These are phyloP conservation scores for Nomada ruficornis DNA, from an alignment of 2,888 invertebrate genomes.

Conservation along the genomic window DNA sequence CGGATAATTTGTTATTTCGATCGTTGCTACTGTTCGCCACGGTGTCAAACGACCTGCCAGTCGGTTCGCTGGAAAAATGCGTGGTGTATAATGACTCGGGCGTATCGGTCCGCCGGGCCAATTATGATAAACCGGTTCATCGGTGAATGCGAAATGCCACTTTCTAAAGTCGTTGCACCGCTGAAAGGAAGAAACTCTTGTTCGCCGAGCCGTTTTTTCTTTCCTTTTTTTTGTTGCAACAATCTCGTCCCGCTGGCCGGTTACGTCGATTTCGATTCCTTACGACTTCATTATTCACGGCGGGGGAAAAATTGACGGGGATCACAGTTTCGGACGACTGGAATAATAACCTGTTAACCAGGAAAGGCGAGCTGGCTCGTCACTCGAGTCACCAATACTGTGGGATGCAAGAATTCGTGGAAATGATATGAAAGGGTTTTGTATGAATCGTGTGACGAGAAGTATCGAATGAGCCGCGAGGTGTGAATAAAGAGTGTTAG, in stretches of 20 bases:
- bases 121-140: conserved; percentile 67
- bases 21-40: conserved; percentile 6
- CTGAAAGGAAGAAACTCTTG: conserved; percentile 53
- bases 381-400: too few relatives aligned
- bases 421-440: too few relatives aligned
- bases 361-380: too few relatives aligned
- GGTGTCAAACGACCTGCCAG: conserved; percentile 35
- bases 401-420: too few relatives aligned
- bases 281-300: conserved; percentile 39
- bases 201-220: conserved; percentile 17
- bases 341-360: neutral
- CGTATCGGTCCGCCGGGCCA: conserved; percentile 43
- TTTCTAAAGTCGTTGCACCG: conserved; percentile 56
- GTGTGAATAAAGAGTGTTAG: too few relatives aligned
- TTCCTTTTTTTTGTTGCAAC: conserved; percentile 29
- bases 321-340: neutral
- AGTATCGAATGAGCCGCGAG: too few relatives aligned
- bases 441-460: too few relatives aligned
- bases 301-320: neutral
- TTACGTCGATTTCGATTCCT: conserved; percentile 29
- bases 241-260: conserved; percentile 22
- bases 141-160: conserved; percentile 61
- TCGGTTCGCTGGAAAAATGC: conserved; percentile 45
- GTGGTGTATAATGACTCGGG: conserved; percentile 51
- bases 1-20: neutral